Base-by-base conservation (phyloP, 2,113 vertebrate species). In the Crotalus horridus region DNA sequence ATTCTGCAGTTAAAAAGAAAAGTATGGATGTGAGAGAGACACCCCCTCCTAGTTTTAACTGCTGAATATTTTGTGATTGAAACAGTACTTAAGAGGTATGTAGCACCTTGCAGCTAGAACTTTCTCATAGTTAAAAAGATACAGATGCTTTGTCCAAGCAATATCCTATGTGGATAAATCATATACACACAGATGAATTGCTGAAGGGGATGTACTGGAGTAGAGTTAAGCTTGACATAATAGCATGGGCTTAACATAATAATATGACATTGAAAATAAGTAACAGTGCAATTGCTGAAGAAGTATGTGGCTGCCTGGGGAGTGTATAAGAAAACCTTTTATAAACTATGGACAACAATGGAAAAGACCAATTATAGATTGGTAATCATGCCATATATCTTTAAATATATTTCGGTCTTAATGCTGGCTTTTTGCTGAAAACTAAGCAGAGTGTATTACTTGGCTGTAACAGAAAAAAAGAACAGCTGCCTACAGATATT, bases 401-500 rank as follows among this genome's bases (percentile, higher is more conserved):
- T 88, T 87, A 43, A 85, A 3, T 39, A 8, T 87, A 58, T 8
- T 1, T 6, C 23, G 59, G 24, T 92, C 7, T 33, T 54, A 33
- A 64, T 88, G 86, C 51, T 91, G 69, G 7, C 2, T 1, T 23
- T 12, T 90, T 26, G 0, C 23, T 86, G 86, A 39, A 43, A 74
- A 29, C 0, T 0, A 46, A 43, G 11, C 10, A 88, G 24, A 59
- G 11, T 88, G 9, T 86, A 29, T 8, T n/a, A 23, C 85, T 51
- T 94, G 29, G 58, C 55, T 85, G n/a, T 88, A 59, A 43, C 26
- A 24, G 48, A 92, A 89, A 33, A 88, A 48, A 13, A 48, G 89
- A 92, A 81, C 85, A 91, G 91, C 89, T 91, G 86, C 12, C 89
- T 91, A 46, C 86, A 86, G 48, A 64, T 55, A 85, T 29, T 51